Evolutionary conservation across 2,888 invertebrate genomes (phyloP).

Genomic region (Rhyacophila evoluta): DNA sequence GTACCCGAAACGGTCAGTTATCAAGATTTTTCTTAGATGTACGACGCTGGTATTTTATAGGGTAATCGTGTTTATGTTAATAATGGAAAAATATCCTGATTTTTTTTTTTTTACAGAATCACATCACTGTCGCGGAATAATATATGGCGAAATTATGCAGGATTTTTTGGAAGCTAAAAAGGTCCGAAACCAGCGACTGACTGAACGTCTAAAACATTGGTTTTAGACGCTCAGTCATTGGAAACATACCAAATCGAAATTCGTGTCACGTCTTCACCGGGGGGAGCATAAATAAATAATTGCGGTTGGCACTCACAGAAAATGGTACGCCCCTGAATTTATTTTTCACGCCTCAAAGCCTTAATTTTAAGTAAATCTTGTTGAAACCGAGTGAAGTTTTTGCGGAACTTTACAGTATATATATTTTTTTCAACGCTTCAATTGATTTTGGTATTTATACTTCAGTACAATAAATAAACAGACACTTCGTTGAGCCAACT

Average conservation of each 20-base stretch:
- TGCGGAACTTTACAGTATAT: background rate
- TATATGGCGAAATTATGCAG: background rate
- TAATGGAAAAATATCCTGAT: conserved; percentile 11
- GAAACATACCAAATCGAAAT: background rate
- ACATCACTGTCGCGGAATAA: background rate
- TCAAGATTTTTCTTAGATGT: background rate
- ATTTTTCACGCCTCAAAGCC: background rate
- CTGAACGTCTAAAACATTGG: background rate
- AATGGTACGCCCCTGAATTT: conserved; percentile 2
- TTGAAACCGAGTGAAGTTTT: background rate
- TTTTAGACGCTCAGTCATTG: conserved; percentile 14
- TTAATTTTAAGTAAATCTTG: conserved; percentile 10
- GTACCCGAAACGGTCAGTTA: background rate
- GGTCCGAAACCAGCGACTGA: background rate
- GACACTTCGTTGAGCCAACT: too few relatives aligned
- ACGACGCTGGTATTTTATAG: background rate
- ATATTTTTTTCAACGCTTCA: too few relatives aligned
- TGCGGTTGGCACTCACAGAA: conserved; percentile 7
- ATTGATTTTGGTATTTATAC: too few relatives aligned
- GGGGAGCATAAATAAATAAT: conserved; percentile 5
- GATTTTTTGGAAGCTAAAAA: conserved; percentile 1
- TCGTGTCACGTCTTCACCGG: background rate
- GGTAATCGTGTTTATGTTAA: conserved; percentile 1
- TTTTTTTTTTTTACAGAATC: background rate
- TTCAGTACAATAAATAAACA: too few relatives aligned